Base-by-base conservation (phyloP, 2,113 vertebrate genomes). In the Lynx canadensis region DNA sequence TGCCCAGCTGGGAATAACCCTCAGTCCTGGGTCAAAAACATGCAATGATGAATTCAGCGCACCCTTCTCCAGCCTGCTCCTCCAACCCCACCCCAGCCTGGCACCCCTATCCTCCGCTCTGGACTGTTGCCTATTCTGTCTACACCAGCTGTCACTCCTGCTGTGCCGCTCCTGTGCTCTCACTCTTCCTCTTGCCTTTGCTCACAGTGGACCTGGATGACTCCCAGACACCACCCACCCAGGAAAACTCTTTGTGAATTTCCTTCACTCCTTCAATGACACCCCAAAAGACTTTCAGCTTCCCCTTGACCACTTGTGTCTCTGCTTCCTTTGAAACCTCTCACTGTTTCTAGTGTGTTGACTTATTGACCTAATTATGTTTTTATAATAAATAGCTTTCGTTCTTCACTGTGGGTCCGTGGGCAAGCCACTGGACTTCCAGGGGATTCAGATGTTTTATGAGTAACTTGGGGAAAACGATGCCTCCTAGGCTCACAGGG, bases 81-180 rank as follows among this genome's bases (percentile, higher is more conserved):
- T 81, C 3, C 2, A 15, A 19, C 11, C 7, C 16, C 79, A 55
- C 0, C 23, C 33, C 10, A 5, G n/a, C 25, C n/a, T 69, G 38
- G 19, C 7, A 7, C 11, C 3, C 80, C 21, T 1, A 4, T 36
- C 41, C 57, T 23, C 27, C 0, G 0, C 55, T 71, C 57, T 52
- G 19, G 63, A 52, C 27, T 13, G 12, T 3, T 15, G 29, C 21
- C 12, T 0, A 18, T 23, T 38, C 33, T 33, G 5, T 15, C 63
- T 4, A 1, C 1, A 11, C 16, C 2, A 0, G 27, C 45, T 33
- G 11, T 36, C 65, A 9, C 3, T 18, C 38, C 48, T 8, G 10
- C 45, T 31, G 4, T 4, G 1, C 74, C 31, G 29, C 5, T 31
- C 48, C 23, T 21, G n/a, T 25, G 1, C 4, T 3, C 45, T 18